A percentile compares a stretch with the other conserved stretches of the same genome.
Conservation (phyloP, 2,888 invertebrate genomes). For the Drosophila formosana region DNA sequence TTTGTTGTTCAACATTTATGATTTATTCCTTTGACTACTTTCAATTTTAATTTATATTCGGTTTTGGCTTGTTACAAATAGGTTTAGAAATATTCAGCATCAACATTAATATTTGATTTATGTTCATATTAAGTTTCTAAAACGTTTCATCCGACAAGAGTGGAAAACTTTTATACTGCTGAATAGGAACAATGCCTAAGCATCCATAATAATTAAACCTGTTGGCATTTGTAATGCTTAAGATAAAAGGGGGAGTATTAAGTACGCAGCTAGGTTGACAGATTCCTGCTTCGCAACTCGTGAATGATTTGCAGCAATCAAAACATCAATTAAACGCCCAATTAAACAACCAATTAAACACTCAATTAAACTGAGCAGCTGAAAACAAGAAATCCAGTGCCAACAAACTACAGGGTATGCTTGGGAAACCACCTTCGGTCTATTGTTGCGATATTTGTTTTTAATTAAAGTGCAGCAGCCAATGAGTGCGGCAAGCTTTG, state of each 20-base stretch:
- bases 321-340: slow-evolving; percentile 3
- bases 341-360: background rate
- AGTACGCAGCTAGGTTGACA: background rate
- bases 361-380: background rate
- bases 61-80: too few species aligned
- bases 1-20: too few species aligned
- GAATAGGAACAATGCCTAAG: slow-evolving; percentile 9
- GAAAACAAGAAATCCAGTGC: background rate
- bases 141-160: background rate
- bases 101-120: background rate
- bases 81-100: too few species aligned
- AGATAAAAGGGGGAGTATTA: background rate
- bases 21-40: too few species aligned
- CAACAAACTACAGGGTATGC: background rate
- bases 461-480: slow-evolving; percentile 70
- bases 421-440: background rate
- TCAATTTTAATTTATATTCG: too few species aligned
- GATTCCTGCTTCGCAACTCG: background rate
- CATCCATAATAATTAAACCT: slow-evolving; percentile 52
- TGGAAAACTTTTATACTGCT: background rate
- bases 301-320: background rate
- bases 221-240: slow-evolving; percentile 25
- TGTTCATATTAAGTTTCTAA: background rate
- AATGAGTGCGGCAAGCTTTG: slow-evolving; percentile 73
- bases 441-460: slow-evolving; percentile 33